Conservation (phyloP, 64 coral and sea anemone species). For the Stichodactyla mertensii region DNA sequence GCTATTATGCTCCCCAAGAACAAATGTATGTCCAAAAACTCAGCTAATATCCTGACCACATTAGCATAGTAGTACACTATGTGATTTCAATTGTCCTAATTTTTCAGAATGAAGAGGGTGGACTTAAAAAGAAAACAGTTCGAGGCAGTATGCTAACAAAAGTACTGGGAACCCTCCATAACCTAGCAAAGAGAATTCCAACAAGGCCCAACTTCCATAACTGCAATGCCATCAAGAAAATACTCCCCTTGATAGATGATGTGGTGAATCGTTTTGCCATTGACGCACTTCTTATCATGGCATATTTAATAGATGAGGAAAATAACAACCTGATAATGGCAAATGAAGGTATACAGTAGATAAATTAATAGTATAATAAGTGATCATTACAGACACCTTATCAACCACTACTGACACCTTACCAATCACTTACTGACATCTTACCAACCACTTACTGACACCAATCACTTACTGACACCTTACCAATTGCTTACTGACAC, state of each 20-base stretch:
- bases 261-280: slow-evolving; percentile 47
- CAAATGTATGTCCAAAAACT: no score
- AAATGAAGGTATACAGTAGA: slow-evolving; percentile 50
- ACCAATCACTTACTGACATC: not conserved
- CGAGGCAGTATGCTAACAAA: slow-evolving; percentile 48
- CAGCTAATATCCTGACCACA: no score
- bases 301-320: slow-evolving; percentile 70
- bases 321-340: slow-evolving; percentile 86
- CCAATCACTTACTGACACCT: no score
- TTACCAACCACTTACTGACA: no score
- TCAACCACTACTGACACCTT: no score
- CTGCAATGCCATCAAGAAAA: slow-evolving; percentile 37
- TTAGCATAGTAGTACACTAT: no score
- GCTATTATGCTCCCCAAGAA: no score
- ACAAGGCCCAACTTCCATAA: slow-evolving; percentile 44
- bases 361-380: no score
- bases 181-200: slow-evolving; percentile 73
- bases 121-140: slow-evolving; percentile 9
- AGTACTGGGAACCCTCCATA: slow-evolving; percentile 57
- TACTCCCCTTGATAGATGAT: slow-evolving; percentile 58
- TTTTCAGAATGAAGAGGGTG: not conserved
- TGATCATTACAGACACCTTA: no score
- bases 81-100: not conserved
- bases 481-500: no score
- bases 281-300: slow-evolving; percentile 59